phyloP scores from a whole-genome alignment of 92 coral and sea anemone species.

The Nematostella vectensis region DNA sequence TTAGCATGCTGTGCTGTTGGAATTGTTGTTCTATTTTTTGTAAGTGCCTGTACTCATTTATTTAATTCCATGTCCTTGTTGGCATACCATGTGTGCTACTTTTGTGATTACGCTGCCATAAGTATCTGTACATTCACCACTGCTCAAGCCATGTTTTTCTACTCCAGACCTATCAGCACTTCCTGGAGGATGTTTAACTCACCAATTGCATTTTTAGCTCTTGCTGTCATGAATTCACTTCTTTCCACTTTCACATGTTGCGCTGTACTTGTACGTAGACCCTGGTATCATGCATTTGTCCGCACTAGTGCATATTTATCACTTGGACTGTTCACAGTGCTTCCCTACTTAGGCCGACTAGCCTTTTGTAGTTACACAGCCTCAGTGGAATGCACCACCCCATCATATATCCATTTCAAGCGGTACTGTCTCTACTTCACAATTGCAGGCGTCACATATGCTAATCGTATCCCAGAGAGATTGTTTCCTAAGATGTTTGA shows the following conservation, averaged over 20 bases:
- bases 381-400: constrained; percentile 17
- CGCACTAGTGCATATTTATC: constrained; percentile 39
- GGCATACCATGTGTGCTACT: constrained; percentile 39
- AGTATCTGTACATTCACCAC: constrained; percentile 30
- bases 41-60: constrained; percentile 37
- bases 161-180: constrained; percentile 35
- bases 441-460: constrained; percentile 31
- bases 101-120: constrained; percentile 48
- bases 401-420: constrained; percentile 35
- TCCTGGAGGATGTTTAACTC: constrained; percentile 21
- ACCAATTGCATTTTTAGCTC: constrained; percentile 23
- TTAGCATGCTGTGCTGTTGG: constrained; percentile 28
- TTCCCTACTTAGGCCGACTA: constrained; percentile 32
- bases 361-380: constrained; percentile 17
- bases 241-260: constrained; percentile 39
- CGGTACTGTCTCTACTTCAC: constrained; percentile 18
- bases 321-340: constrained; percentile 21
- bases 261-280: constrained; percentile 39
- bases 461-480: constrained; percentile 34
- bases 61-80: constrained; percentile 51
- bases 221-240: constrained; percentile 23
- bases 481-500: constrained; percentile 39
- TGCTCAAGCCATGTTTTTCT: constrained; percentile 44
- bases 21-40: constrained; percentile 22
- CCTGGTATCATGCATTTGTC: constrained; percentile 31